Conservation (phyloP, 1,140 invertebrate genomes). For the Drepana arcuata region DNA sequence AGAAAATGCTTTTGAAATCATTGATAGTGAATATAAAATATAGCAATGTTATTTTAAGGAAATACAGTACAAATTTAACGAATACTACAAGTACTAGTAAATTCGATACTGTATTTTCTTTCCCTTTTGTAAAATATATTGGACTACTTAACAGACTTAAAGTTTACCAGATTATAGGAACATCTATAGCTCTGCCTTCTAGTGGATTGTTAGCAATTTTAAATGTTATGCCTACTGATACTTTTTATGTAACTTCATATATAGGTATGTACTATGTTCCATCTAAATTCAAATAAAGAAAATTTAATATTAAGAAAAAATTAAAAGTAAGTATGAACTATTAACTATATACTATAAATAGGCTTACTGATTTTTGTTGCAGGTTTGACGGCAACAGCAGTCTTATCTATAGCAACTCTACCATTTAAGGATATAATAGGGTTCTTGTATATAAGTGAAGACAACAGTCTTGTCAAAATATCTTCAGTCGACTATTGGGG, state of each 20-base stretch:
- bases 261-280: slow-evolving; percentile 44
- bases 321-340: too few relatives aligned
- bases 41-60: slow-evolving; percentile 3
- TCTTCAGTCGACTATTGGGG: slow-evolving; percentile 74
- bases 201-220: slow-evolving; percentile 39
- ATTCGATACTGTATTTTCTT: slow-evolving; percentile 50
- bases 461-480: slow-evolving; percentile 67
- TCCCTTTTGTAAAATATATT: slow-evolving; percentile 47
- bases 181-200: slow-evolving; percentile 33
- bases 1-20: too few relatives aligned
- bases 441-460: slow-evolving; percentile 71
- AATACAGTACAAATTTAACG: too few relatives aligned
- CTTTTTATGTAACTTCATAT: slow-evolving; percentile 30
- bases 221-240: slow-evolving; percentile 26
- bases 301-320: too few relatives aligned
- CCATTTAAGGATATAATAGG: slow-evolving; percentile 71
- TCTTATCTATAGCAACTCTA: slow-evolving; percentile 45
- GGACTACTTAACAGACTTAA: slow-evolving; percentile 50
- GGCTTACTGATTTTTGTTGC: too few relatives aligned
- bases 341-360: too few relatives aligned
- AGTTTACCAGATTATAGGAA: slow-evolving; percentile 47
- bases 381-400: slow-evolving; percentile 54
- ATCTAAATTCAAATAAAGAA: too few relatives aligned
- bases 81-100: slow-evolving; percentile 7
- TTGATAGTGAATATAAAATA: too few relatives aligned